A percentile compares a stretch with the other conserved stretches of the same genome.
phyloP scores from a whole-genome alignment of 2,888 invertebrate species.

The Myathropa florea region DNA sequence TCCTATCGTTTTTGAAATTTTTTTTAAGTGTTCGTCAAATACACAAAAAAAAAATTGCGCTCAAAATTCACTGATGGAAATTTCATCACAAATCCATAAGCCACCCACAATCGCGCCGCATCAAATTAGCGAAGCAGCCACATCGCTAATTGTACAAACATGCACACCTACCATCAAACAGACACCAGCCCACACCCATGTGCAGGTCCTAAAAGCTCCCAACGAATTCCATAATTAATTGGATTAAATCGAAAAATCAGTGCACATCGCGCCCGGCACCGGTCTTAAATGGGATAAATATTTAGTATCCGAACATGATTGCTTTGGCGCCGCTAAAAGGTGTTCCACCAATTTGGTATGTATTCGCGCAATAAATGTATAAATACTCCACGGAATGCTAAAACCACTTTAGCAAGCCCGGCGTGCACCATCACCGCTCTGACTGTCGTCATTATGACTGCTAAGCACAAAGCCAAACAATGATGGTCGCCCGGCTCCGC shows the following conservation, averaged over 20 bases:
- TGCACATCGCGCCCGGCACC: conserved; percentile 17
- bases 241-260: conserved; percentile 51
- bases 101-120: not conserved
- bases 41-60: no score
- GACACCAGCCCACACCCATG: not conserved
- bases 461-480: conserved; percentile 37
- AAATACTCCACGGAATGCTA: conserved; percentile 21
- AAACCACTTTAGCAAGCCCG: not conserved
- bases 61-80: not conserved
- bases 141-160: not conserved
- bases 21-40: no score
- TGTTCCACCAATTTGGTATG: conserved; percentile 6
- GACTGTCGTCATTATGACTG: conserved; percentile 8
- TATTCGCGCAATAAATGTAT: conserved; percentile 36
- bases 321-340: not conserved
- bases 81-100: not conserved
- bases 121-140: not conserved
- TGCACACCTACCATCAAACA: not conserved
- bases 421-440: not conserved
- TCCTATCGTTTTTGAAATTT: no score
- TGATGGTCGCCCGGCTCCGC: not conserved
- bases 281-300: conserved; percentile 45
- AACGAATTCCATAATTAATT: conserved; percentile 44
- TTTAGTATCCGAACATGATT: conserved; percentile 12
- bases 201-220: conserved; percentile 20